Evolutionary conservation across 2,797 vertebrate species (phyloP), one percentile per base, ranked within the genome.

Genomic region (Falco rusticolus): DNA sequence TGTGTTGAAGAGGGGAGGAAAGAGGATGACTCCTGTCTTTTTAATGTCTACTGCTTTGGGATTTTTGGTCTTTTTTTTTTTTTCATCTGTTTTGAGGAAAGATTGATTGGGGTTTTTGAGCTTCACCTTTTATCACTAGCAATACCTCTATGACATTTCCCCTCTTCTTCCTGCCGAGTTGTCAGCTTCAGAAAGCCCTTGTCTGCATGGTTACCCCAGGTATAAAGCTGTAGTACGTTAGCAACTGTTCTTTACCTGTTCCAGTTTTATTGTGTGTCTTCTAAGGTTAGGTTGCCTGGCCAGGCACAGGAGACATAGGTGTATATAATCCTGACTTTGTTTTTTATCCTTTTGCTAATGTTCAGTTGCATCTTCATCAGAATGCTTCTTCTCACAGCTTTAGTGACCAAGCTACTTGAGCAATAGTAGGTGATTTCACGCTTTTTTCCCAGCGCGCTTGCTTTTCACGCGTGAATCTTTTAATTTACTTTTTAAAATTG

Each of bases 261-360:
- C 53, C 28, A 3, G 16, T 26, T 86, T 28, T 50, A 2, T 10
- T 54, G 51, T 43, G 24, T 60, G 39, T 45, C 16, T 39, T 34
- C 25, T 28, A 11, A 21, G 57, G 39, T 13, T 24, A 29, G 51
- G 28, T 10, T n/a, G 45, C 18, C 50, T 74, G 77, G 13, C 25
- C 18, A 17, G 33, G 24, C 34, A 26, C 31, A 47, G 72, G 33
- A 51, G 41, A 33, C 3, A 3, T 11, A 16, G 1, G 0, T 48
- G 12, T 19, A 2, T 43, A 8, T 47, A 17, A 43, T n/a, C 28
- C 6, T 3, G 31, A 43, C n/a, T 51, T 61, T 4, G 11, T 1
- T 12, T 19, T 85, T 51, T 11, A 48, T 31, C 26, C 54, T 57
- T 48, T 48, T 43, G 43, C 60, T 63, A 6, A 19, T 5, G 15